These are phyloP conservation scores for Lypha dubia DNA, from an alignment of 2,888 invertebrate genomes.

Conservation along the genomic window DNA sequence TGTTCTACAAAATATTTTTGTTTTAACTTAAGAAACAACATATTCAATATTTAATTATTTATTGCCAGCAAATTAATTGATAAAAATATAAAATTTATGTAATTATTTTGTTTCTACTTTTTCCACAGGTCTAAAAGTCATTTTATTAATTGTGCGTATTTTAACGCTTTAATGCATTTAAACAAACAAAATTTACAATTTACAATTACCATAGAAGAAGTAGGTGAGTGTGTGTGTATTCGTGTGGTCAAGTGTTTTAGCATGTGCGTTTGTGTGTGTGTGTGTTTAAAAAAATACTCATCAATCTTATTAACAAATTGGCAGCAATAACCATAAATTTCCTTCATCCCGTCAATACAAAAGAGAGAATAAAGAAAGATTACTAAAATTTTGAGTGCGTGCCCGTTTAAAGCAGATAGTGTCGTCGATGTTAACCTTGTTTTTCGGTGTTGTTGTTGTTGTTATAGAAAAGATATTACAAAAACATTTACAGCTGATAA, in stretches of 20 bases:
- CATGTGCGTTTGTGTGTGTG: not conserved
- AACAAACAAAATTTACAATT: not conserved
- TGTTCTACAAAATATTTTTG: too few species aligned
- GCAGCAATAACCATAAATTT: slow-evolving; percentile 64
- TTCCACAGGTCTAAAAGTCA: not conserved
- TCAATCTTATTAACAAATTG: slow-evolving; percentile 68
- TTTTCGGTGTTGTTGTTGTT: not conserved
- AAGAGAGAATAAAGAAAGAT: slow-evolving; percentile 14
- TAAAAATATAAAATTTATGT: not conserved
- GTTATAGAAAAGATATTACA: slow-evolving; percentile 9
- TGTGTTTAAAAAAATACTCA: slow-evolving; percentile 37
- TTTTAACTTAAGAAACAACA: too few species aligned
- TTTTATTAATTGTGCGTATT: not conserved
- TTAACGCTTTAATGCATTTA: not conserved
- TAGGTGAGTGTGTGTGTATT: not conserved
- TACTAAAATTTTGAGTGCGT: slow-evolving; percentile 53
- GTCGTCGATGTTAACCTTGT: not conserved
- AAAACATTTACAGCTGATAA: slow-evolving; percentile 15
- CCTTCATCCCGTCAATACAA: slow-evolving; percentile 48
- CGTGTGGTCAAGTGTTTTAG: too few species aligned
- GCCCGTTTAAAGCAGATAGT: slow-evolving; percentile 39
- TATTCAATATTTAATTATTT: too few species aligned
- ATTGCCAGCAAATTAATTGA: too few species aligned
- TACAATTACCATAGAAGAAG: not conserved
- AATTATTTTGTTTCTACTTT: not conserved